Percentiles rank a stretch among this genome's conserved stretches.
phyloP scores from a whole-genome alignment of 2,888 invertebrate species.

The Copidosoma aretas region DNA sequence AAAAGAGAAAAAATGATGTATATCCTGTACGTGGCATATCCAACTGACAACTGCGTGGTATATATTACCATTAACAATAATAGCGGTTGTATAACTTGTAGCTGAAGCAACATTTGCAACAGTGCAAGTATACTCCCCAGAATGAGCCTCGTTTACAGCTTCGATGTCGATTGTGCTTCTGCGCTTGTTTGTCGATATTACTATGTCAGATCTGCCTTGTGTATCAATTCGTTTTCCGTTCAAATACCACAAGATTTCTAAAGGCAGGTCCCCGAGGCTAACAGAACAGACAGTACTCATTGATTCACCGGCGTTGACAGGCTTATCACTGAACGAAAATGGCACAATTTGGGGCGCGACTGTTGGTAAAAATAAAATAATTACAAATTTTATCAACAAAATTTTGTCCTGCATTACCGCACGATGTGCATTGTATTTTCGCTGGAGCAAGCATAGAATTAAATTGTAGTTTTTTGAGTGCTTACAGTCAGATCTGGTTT shows the following conservation, averaged over 20 bases:
- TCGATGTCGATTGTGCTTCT: conserved; percentile 72
- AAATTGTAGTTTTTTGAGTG: too few species aligned
- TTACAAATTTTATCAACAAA: too few species aligned
- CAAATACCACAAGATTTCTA: conserved; percentile 77
- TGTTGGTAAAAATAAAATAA: conserved; percentile 54
- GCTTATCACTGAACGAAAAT: conserved; percentile 71
- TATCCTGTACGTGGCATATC: too few species aligned
- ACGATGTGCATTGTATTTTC: too few species aligned
- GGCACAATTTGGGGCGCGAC: conserved; percentile 77
- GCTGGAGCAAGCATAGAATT: too few species aligned
- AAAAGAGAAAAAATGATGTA: too few species aligned
- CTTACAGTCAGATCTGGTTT: too few species aligned
- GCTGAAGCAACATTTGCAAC: conserved; percentile 66
- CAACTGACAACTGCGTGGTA: too few species aligned
- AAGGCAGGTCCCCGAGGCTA: conserved; percentile 76
- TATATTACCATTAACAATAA: conserved; percentile 64
- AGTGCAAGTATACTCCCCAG: conserved; percentile 65
- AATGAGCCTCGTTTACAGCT: conserved; percentile 72
- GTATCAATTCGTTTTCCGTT: conserved; percentile 67
- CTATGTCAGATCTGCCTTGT: conserved; percentile 56
- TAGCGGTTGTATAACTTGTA: conserved; percentile 60
- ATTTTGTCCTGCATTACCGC: too few species aligned
- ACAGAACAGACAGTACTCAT: conserved; percentile 74
- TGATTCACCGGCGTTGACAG: conserved; percentile 73
- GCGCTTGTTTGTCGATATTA: conserved; percentile 64